phyloP scores from a whole-genome alignment of 2,113 vertebrate species.

The Phycodurus eques region DNA sequence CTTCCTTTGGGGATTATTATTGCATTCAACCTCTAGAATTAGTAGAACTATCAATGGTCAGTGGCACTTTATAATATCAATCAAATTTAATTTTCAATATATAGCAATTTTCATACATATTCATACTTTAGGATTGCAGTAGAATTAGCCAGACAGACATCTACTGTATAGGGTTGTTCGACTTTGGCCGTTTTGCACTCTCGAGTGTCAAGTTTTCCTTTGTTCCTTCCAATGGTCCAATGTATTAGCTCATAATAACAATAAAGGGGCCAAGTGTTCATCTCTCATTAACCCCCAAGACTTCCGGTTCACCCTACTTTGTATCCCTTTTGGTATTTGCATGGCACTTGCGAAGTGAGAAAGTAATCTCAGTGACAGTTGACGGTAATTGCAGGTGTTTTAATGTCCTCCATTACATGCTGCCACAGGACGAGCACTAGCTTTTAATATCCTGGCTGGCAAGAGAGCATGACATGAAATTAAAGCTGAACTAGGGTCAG shows the following conservation, averaged over 20 bases:
- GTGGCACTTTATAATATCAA: too few species aligned
- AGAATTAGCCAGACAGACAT: too few species aligned
- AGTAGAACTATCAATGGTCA: too few species aligned
- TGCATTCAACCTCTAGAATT: too few species aligned
- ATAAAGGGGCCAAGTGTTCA: slow-evolving; percentile 36
- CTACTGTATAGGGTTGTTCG: too few species aligned
- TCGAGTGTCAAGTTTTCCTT: too few species aligned
- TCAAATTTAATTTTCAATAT: too few species aligned
- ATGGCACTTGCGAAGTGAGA: slow-evolving; percentile 40
- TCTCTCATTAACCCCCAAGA: not conserved
- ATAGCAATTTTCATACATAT: too few species aligned
- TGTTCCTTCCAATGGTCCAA: slow-evolving; percentile 31
- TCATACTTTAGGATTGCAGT: too few species aligned
- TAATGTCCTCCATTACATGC: slow-evolving; percentile 55
- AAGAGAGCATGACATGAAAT: slow-evolving; percentile 35
- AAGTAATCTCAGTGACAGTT: slow-evolving; percentile 51
- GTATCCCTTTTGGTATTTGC: not conserved
- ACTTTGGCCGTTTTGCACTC: too few species aligned
- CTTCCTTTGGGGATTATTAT: too few species aligned
- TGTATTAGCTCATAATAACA: slow-evolving; percentile 44
- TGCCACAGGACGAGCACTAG: slow-evolving; percentile 19
- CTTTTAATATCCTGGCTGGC: slow-evolving; percentile 43
- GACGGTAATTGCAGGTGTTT: slow-evolving; percentile 57
- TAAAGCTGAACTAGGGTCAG: slow-evolving; percentile 30
- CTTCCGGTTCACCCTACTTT: not conserved